These are phyloP conservation scores for Ormia ochracea DNA, from an alignment of 2,888 invertebrate genomes.

Conservation along the genomic window DNA sequence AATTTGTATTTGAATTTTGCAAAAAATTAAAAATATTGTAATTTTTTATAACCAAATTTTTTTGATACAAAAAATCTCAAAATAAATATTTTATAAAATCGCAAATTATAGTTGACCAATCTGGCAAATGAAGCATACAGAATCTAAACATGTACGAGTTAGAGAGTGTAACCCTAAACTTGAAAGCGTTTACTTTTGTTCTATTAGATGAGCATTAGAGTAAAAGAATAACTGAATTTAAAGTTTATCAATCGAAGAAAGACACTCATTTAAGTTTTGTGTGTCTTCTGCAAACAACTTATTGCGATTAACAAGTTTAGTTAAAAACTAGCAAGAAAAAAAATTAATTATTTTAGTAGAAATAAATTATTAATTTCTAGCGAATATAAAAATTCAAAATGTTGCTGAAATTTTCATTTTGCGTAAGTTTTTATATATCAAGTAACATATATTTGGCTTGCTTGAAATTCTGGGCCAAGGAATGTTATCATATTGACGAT, in stretches of 20 bases:
- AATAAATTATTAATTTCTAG: background rate
- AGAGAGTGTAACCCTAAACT: constrained; percentile 52
- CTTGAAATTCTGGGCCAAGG: too few relatives aligned
- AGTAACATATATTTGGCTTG: too few relatives aligned
- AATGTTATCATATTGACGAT: too few relatives aligned
- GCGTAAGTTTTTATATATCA: too few relatives aligned
- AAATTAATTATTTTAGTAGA: too few relatives aligned
- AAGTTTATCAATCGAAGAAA: background rate
- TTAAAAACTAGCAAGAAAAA: background rate
- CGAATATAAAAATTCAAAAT: background rate
- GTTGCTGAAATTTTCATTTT: constrained; percentile 12
- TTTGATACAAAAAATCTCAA: too few relatives aligned
- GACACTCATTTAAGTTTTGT: background rate
- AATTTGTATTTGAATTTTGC: too few relatives aligned
- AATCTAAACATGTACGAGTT: background rate
- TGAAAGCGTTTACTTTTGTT: constrained; percentile 11
- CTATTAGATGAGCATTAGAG: background rate
- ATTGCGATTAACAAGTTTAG: background rate
- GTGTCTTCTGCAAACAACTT: background rate
- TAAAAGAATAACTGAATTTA: background rate
- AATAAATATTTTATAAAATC: too few relatives aligned
- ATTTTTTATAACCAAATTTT: too few relatives aligned
- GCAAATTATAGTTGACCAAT: too few relatives aligned
- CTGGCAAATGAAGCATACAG: background rate
- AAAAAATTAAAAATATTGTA: too few relatives aligned